These are phyloP conservation scores for Spongilla lacustris DNA, from an alignment of 37 sponge, comb jelly and placozoan genomes.

Conservation along the genomic window DNA sequence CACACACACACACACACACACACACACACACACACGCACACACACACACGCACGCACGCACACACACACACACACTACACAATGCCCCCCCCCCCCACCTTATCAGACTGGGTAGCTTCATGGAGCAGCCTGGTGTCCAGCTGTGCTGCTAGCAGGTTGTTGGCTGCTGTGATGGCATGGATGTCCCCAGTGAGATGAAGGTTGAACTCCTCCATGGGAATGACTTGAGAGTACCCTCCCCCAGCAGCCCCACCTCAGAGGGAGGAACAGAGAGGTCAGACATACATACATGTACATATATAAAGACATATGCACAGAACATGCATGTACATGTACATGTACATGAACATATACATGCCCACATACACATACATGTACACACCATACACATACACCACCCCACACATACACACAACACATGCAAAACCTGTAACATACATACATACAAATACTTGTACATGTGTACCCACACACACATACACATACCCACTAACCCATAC, in stretches of 20 bases:
- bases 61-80: neutral
- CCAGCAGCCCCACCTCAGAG: slow-evolving; percentile 96
- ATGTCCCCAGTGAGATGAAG: slow-evolving; percentile 99
- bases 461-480: slow-evolving; percentile 12
- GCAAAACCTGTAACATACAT: slow-evolving; percentile 6
- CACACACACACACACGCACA: neutral
- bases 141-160: slow-evolving; percentile 96
- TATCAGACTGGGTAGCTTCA: slow-evolving; percentile 91
- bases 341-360: neutral
- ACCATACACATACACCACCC: neutral
- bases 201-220: slow-evolving; percentile 99
- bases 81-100: slow-evolving; percentile 20
- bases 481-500: slow-evolving; percentile 10
- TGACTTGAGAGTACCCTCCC: slow-evolving; percentile 98
- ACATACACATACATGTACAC: neutral
- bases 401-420: slow-evolving; percentile 11
- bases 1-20: neutral
- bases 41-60: neutral
- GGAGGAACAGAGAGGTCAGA: neutral
- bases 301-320: neutral
- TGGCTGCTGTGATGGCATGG: slow-evolving; percentile 98
- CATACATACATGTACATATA: neutral
- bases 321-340: too few relatives aligned
- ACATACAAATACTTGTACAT: neutral
- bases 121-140: slow-evolving; percentile 96